These are phyloP conservation scores for Pholis gunnellus DNA, from an alignment of 2,113 vertebrate genomes.

Conservation along the genomic window DNA sequence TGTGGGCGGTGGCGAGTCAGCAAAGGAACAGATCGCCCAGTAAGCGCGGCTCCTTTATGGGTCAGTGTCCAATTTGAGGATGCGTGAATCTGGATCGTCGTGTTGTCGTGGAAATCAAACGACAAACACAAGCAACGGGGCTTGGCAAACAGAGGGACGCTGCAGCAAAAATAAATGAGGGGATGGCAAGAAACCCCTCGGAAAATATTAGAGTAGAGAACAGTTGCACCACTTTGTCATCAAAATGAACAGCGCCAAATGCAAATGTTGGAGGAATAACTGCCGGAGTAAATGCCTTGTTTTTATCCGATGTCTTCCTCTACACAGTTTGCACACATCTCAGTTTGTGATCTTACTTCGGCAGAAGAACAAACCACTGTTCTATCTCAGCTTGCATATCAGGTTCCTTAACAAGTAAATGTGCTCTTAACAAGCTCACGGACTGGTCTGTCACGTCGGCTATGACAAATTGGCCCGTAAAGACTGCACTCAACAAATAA, in stretches of 20 bases:
- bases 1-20: conserved; percentile 17
- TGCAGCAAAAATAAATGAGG: conserved; percentile 40
- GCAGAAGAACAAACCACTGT: conserved; percentile 1
- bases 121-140: conserved; percentile 64
- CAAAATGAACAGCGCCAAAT: conserved; percentile 33
- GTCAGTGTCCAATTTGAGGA: conserved; percentile 35
- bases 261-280: conserved; percentile 8
- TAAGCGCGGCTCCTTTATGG: conserved; percentile 1
- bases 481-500: conserved; percentile 58
- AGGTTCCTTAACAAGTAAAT: conserved; percentile 36
- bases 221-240: conserved; percentile 45
- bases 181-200: conserved; percentile 17
- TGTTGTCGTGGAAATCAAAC: conserved; percentile 70
- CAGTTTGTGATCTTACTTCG: not conserved
- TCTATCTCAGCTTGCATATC: conserved; percentile 34
- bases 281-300: not conserved
- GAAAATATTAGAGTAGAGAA: conserved; percentile 55
- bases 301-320: conserved; percentile 2
- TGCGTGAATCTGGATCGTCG: conserved; percentile 31
- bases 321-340: not conserved
- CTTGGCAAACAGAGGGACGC: conserved; percentile 43
- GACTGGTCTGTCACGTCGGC: conserved; percentile 48
- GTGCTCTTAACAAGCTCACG: conserved; percentile 35
- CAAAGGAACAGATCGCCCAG: conserved; percentile 7
- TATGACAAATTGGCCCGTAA: conserved; percentile 68